Conservation (phyloP, 2,797 vertebrate genomes). For the Trachops cirrhosus region DNA sequence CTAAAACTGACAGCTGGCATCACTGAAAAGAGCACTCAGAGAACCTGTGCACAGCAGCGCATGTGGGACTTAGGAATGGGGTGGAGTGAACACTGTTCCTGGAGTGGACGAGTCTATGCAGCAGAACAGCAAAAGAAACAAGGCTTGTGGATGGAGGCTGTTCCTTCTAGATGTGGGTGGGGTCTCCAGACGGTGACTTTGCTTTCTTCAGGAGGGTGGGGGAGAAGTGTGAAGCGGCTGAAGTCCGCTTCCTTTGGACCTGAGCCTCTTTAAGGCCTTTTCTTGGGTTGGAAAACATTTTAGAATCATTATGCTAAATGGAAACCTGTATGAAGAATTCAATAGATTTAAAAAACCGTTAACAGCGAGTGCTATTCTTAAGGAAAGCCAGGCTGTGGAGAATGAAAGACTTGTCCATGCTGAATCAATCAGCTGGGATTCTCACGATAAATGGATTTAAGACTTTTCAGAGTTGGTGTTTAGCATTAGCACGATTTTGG, state of each 20-base stretch:
- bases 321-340: not conserved
- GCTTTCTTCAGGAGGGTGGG: not conserved
- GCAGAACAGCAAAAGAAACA: not conserved
- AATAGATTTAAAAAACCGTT: not conserved
- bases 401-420: not conserved
- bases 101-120: not conserved
- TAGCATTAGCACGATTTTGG: not conserved
- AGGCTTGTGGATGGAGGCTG: not conserved
- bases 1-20: not conserved
- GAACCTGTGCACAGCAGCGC: accelerated
- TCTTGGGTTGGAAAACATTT: not conserved
- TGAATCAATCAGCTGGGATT: not conserved
- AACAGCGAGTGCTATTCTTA: not conserved
- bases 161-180: not conserved
- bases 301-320: not conserved
- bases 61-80: accelerated
- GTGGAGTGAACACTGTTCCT: not conserved
- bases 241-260: not conserved
- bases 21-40: not conserved
- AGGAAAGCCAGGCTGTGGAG: not conserved
- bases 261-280: not conserved
- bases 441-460: not conserved
- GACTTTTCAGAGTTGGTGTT: not conserved
- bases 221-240: not conserved
- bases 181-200: not conserved